A percentile compares a stretch with the other conserved stretches of the same genome.
These are phyloP conservation scores for Parus major DNA, from an alignment of 2,113 vertebrate species.

Conservation along the genomic window DNA sequence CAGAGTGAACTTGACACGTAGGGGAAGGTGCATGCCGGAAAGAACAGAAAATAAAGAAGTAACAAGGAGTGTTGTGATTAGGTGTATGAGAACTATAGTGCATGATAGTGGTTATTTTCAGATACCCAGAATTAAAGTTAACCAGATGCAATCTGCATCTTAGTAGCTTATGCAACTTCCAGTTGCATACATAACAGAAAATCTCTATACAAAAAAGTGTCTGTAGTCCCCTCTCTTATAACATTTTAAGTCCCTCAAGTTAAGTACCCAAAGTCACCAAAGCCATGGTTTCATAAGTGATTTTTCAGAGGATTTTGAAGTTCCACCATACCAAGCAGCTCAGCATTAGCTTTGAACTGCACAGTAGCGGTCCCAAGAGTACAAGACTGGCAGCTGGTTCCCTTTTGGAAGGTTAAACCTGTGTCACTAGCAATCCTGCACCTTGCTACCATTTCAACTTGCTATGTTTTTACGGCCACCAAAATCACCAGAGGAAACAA, in stretches of 20 bases:
- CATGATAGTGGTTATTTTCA: not conserved
- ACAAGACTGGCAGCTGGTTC: not conserved
- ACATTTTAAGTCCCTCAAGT: not conserved
- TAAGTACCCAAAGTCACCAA: not conserved
- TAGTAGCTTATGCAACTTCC: not conserved
- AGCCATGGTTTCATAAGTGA: not conserved
- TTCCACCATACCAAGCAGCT: not conserved
- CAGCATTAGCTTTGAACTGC: not conserved
- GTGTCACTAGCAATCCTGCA: not conserved
- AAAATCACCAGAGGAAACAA: not conserved
- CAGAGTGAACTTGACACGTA: not conserved
- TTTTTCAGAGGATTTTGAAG: not conserved
- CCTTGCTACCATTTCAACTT: not conserved
- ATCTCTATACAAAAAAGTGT: not conserved
- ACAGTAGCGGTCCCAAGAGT: not conserved
- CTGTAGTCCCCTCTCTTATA: not conserved
- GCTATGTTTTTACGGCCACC: not conserved
- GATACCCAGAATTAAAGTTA: not conserved
- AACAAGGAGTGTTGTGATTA: constrained; percentile 58
- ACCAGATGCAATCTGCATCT: not conserved
- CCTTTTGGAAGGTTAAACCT: not conserved
- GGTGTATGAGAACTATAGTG: not conserved
- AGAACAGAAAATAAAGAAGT: constrained; percentile 44
- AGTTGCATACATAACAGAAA: not conserved
- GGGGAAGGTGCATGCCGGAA: not conserved